Percentiles rank a stretch among this genome's conserved stretches.
phyloP scores from a whole-genome alignment of 2,113 vertebrate species.

The Sinocyclocheilus rhinocerous region DNA sequence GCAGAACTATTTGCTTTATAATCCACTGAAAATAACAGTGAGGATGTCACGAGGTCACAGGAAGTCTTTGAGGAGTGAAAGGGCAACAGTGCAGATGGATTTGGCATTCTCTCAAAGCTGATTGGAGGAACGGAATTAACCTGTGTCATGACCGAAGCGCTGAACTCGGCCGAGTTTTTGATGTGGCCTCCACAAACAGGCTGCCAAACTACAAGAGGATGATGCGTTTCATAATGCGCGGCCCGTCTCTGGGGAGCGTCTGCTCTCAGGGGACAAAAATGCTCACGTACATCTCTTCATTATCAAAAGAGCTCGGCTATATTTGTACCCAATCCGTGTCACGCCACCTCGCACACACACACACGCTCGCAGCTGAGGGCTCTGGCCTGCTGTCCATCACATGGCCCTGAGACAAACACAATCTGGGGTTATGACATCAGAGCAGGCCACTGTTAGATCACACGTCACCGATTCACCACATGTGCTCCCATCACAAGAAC shows the following conservation, averaged over 20 bases:
- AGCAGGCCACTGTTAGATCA: conserved; percentile 40
- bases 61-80: conserved; percentile 9
- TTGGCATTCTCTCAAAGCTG: conserved; percentile 21
- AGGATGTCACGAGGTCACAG: conserved; percentile 24
- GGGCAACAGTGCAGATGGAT: conserved; percentile 27
- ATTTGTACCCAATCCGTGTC: conserved; percentile 16
- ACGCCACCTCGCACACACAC: conserved; percentile 3
- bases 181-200: conserved; percentile 35
- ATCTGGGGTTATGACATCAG: conserved; percentile 49
- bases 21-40: conserved; percentile 27
- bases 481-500: conserved; percentile 30
- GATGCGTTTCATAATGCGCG: conserved; percentile 23
- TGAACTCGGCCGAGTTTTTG: conserved; percentile 17
- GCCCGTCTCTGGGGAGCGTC: conserved; percentile 12
- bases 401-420: conserved; percentile 40
- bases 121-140: background rate
- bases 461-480: conserved; percentile 30
- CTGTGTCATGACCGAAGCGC: background rate
- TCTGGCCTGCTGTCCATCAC: conserved; percentile 44
- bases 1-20: conserved; percentile 10
- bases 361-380: conserved; percentile 36
- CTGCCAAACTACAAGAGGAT: conserved; percentile 18
- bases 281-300: conserved; percentile 50
- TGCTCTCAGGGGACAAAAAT: conserved; percentile 36
- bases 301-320: conserved; percentile 52